A percentile compares a stretch with the other conserved stretches of the same genome.
These are phyloP conservation scores for Latrodectus geometricus DNA, from an alignment of 1,140 invertebrate genomes.

Conservation along the genomic window DNA sequence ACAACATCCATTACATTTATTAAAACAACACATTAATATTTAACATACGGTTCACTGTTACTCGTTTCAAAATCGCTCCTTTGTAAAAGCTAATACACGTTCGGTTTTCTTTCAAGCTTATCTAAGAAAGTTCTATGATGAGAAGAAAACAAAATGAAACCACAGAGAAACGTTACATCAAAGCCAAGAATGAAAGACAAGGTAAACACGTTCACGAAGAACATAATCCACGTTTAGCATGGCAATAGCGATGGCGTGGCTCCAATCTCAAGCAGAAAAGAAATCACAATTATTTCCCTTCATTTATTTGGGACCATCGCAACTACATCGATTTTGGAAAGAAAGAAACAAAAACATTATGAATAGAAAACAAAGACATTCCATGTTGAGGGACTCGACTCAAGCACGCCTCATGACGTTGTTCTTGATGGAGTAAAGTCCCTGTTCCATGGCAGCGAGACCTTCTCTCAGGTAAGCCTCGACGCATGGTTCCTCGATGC, in stretches of 20 bases:
- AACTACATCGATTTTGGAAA: neutral
- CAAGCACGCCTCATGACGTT: slow-evolving; percentile 36
- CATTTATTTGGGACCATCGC: neutral
- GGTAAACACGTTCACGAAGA: slow-evolving; percentile 12
- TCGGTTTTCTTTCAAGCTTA: neutral
- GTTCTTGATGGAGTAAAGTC: slow-evolving; percentile 20
- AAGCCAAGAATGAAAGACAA: slow-evolving; percentile 45
- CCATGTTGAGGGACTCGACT: neutral
- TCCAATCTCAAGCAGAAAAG: neutral
- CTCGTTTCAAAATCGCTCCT: neutral
- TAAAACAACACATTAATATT: slow-evolving; percentile 47
- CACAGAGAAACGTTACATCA: neutral
- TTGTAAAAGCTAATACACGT: neutral
- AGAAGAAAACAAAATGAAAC: neutral
- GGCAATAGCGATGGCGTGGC: neutral
- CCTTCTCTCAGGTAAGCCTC: slow-evolving; percentile 38
- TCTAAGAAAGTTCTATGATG: neutral
- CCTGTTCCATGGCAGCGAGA: slow-evolving; percentile 33
- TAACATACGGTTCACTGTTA: slow-evolving; percentile 3
- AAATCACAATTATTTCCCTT: neutral
- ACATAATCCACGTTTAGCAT: slow-evolving; percentile 1
- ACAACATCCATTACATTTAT: slow-evolving; percentile 47
- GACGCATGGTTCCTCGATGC: slow-evolving; percentile 51
- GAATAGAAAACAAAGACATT: neutral
- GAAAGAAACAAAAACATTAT: neutral